Conservation (phyloP, 2,888 invertebrate genomes). For the Euspilapteryx auroguttella region DNA sequence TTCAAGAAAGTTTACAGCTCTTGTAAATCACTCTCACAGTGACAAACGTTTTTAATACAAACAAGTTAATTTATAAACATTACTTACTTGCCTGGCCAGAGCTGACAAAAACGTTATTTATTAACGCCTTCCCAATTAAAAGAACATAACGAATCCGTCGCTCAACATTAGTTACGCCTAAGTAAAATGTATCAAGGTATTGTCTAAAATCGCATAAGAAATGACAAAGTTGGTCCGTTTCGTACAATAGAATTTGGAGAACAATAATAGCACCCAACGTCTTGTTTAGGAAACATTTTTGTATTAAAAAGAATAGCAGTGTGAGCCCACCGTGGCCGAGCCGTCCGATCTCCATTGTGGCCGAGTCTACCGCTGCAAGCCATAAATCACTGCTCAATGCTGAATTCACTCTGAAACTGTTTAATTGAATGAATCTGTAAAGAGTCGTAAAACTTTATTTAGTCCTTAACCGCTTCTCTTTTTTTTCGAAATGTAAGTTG, state of each 20-base stretch:
- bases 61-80: constrained; percentile 4
- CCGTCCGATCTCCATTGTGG: constrained; percentile 6
- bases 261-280: constrained; percentile 31
- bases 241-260: constrained; percentile 13
- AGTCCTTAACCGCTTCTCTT: no score
- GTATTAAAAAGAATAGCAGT: constrained; percentile 20
- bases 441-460: no score
- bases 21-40: no score
- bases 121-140: constrained; percentile 5
- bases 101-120: constrained; percentile 1
- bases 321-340: constrained; percentile 37
- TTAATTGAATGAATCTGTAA: no score
- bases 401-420: no score
- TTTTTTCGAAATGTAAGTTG: no score
- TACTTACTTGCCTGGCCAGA: no score
- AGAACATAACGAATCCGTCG: constrained; percentile 25
- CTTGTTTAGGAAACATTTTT: constrained; percentile 43
- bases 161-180: constrained; percentile 22
- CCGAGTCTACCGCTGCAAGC: no score
- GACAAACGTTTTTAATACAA: no score
- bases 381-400: no score
- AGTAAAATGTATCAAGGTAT: constrained; percentile 20
- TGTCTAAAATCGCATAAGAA: constrained; percentile 13
- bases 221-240: constrained; percentile 14
- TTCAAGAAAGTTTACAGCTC: no score